Percentiles rank a stretch among this genome's conserved stretches.
Evolutionary conservation across 2,888 invertebrate genomes (phyloP).

Genomic region (Theretra japonica): DNA sequence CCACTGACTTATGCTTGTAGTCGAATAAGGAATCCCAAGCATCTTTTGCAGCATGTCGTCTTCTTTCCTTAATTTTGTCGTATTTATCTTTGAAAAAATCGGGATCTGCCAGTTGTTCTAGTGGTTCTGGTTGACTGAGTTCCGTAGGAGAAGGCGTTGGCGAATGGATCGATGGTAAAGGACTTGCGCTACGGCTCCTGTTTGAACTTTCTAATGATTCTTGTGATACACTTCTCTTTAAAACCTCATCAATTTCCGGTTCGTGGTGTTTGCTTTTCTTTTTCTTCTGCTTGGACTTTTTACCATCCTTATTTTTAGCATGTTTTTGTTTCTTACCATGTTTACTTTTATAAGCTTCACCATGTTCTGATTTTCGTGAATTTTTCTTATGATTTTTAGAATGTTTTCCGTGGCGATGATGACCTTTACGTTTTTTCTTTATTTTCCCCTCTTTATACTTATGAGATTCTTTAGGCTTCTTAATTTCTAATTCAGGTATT

Average conservation of each 20-base stretch:
- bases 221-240: conserved; percentile 58
- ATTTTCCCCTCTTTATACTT: conserved; percentile 71
- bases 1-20: conserved; percentile 72
- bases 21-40: conserved; percentile 79
- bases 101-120: conserved; percentile 62
- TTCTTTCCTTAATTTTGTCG: conserved; percentile 86
- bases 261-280: conserved; percentile 74
- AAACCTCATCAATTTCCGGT: conserved; percentile 48
- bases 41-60: conserved; percentile 80
- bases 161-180: conserved; percentile 77
- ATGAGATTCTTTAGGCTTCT: conserved; percentile 72
- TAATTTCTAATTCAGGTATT: conserved; percentile 45
- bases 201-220: conserved; percentile 75
- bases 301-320: conserved; percentile 72
- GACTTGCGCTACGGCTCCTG: conserved; percentile 76
- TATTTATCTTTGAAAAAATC: conserved; percentile 85
- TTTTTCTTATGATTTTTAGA: conserved; percentile 75
- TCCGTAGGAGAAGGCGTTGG: conserved; percentile 72
- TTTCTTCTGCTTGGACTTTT: conserved; percentile 79
- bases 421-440: conserved; percentile 78
- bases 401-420: conserved; percentile 78
- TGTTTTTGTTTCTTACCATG: conserved; percentile 72
- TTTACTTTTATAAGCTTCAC: conserved; percentile 60
- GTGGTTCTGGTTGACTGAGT: conserved; percentile 43
- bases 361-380: conserved; percentile 64